Base-by-base conservation (phyloP, 2,888 invertebrate species). In the Clivina fossor region DNA sequence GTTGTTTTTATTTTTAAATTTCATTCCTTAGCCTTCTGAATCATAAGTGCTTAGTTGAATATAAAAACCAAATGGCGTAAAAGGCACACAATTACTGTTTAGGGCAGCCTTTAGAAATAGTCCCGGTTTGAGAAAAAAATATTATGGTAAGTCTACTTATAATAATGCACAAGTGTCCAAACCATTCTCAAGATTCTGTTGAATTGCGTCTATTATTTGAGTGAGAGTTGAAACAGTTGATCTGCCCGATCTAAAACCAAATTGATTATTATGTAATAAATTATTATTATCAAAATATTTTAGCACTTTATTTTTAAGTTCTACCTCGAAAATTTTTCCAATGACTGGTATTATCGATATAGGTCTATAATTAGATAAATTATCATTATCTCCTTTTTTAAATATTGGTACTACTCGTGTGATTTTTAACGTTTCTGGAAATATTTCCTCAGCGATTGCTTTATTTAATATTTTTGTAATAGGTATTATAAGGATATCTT, bases 331-430 rank as follows among this genome's bases (percentile, higher is more conserved):
- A 2, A 35, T 3, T 37, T 37, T 37, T 8, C 2, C 1, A 5
- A 37, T 15, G 9, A 11, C n/a, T 4, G 37, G 15, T 7, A 37
- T 5, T 18, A 37, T 37, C n/a, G 18, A 37, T 18, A 37, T 37
- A 7, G 37, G 37, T 37, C 16, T 37, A 4, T 37, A 37, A 37
- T 37, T 37, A 8, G 16, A 16, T n/a, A 33, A 3, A n/a, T 33
- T 33, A 4, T 33, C 33, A 4, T 4, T 4, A 33, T 33, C 33
- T 11, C 33, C 33, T 9, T 37, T 37, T 37, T 37, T 37, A 4
- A 37, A 37, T 9, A 37, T 7, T 2, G 37, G 37, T n/a, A 37
- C 19, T 4, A 37, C 37, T 37, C 19, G 16, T 15, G 37, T 37
- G 8, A 13, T 4, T 4, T 35, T 35, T 8, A 35, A 35, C 15